phyloP scores from a whole-genome alignment of 2,888 invertebrate genomes.

The Melinaea menophilus region DNA sequence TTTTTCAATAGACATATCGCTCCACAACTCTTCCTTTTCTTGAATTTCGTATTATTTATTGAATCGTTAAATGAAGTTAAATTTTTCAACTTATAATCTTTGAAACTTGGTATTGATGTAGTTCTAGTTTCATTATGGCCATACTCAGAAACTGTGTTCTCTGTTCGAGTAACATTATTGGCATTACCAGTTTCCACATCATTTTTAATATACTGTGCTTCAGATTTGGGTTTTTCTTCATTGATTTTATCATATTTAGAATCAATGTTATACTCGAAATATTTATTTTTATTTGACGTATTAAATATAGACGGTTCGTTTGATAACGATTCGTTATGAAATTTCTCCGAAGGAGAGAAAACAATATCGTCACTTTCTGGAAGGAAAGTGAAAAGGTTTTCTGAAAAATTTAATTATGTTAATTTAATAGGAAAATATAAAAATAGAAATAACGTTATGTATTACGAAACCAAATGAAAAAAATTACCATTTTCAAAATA shows the following conservation, averaged over 20 bases:
- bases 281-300: constrained; percentile 5
- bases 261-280: constrained; percentile 19
- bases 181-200: background rate
- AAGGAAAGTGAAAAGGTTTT: background rate
- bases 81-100: background rate
- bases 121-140: background rate
- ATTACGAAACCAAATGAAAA: background rate
- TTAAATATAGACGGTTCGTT: background rate
- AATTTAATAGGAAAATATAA: background rate
- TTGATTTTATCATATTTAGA: background rate
- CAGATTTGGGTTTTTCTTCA: background rate
- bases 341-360: background rate
- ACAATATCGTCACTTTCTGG: background rate
- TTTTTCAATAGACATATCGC: constrained; percentile 23
- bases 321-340: constrained; percentile 3
- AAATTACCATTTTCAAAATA: background rate
- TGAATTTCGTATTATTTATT: background rate
- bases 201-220: background rate
- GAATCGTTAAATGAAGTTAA: background rate
- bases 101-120: background rate
- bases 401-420: background rate
- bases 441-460: background rate
- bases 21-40: constrained; percentile 26
- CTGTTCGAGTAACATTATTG: background rate
- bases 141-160: background rate